A percentile compares a stretch with the other conserved stretches of the same genome.
Conservation (phyloP, 2,113 vertebrate genomes). For the Aegithalos caudatus region DNA sequence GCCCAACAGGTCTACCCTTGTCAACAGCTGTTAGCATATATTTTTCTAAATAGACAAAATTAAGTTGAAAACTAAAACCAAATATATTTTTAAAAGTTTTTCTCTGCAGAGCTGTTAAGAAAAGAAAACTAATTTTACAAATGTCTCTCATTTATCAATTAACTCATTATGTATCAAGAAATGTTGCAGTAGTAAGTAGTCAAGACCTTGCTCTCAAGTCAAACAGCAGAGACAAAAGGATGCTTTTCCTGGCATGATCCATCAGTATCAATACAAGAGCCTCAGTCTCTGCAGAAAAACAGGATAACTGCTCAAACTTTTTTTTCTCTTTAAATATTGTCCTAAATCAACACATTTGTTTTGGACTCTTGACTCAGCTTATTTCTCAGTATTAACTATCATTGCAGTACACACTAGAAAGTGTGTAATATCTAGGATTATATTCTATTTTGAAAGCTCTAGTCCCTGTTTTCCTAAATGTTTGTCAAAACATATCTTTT, state of each 20-base stretch:
- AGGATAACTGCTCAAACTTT: neutral
- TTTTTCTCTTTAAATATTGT: neutral
- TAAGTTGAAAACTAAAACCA: neutral
- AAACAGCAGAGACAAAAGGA: neutral
- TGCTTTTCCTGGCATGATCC: rapidly evolving
- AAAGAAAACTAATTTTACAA: neutral
- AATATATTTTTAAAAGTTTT: neutral
- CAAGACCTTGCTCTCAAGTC: neutral
- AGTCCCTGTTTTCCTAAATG: neutral
- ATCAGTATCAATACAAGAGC: rapidly evolving
- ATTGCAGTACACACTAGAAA: neutral
- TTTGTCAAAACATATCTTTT: neutral
- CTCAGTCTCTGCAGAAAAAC: neutral
- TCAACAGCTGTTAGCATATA: neutral
- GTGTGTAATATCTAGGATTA: neutral
- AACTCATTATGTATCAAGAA: neutral
- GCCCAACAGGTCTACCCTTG: neutral
- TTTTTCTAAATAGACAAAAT: neutral
- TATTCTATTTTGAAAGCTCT: neutral
- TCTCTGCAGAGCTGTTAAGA: neutral
- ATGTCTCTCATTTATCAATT: neutral
- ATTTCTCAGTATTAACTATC: neutral
- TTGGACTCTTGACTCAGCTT: neutral
- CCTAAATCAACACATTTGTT: neutral
- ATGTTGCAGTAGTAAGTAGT: neutral